Conservation (phyloP, 2,113 vertebrate species). For the Anarrhichthys ocellatus region DNA sequence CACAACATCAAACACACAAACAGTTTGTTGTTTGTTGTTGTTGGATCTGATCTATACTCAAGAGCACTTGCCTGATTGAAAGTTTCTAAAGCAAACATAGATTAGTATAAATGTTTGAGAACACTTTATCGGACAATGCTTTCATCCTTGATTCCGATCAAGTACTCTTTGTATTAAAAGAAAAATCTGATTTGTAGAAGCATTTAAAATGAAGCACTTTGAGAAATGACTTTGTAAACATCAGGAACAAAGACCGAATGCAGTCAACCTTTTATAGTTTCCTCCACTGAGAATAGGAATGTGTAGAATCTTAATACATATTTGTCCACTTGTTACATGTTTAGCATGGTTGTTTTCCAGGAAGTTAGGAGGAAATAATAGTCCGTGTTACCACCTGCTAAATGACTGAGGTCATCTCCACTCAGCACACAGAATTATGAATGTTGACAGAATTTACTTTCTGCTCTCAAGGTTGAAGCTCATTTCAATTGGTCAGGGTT, state of each 20-base stretch:
- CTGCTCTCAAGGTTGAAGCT: not conserved
- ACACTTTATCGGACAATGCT: not conserved
- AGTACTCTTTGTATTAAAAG: not conserved
- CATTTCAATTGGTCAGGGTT: not conserved
- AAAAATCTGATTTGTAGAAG: not conserved
- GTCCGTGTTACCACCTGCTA: conserved; percentile 5
- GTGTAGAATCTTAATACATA: not conserved
- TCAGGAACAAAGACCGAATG: not conserved
- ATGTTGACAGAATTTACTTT: not conserved
- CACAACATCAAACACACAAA: not conserved
- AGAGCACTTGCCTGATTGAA: not conserved
- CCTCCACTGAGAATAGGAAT: not conserved
- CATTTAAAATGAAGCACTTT: not conserved
- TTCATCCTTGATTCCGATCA: not conserved
- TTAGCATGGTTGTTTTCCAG: conserved; percentile 9
- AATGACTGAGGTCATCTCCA: conserved; percentile 29
- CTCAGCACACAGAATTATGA: not conserved
- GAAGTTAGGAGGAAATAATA: conserved; percentile 38
- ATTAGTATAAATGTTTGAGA: not conserved
- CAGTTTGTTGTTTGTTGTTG: not conserved
- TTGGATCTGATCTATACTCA: not conserved
- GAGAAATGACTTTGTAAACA: not conserved
- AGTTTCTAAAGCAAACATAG: not conserved
- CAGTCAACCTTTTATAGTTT: not conserved
- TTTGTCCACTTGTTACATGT: not conserved